Conservation (phyloP, 2,113 vertebrate species). For the Eudyptes chrysolophus region DNA sequence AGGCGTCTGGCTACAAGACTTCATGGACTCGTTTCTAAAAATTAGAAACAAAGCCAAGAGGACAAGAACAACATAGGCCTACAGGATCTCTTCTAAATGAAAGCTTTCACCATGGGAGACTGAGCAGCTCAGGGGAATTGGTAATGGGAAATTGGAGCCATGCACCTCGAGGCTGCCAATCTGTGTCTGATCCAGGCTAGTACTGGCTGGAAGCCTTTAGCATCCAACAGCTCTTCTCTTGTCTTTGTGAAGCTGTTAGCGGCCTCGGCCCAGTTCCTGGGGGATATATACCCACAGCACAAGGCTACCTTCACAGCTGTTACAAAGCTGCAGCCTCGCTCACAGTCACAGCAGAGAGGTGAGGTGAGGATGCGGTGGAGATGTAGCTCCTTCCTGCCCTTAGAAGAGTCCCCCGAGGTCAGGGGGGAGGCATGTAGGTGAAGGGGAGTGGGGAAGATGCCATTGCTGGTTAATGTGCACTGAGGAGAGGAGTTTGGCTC, state of each 20-base stretch:
- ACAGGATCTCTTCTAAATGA: conserved; percentile 35
- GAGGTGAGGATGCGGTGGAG: background rate
- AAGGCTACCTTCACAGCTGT: conserved; percentile 34
- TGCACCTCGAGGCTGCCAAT: background rate
- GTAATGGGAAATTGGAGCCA: background rate
- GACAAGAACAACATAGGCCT: background rate
- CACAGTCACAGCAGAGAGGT: background rate
- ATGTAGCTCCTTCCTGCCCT: background rate
- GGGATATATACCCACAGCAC: conserved; percentile 47
- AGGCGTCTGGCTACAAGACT: background rate
- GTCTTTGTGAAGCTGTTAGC: conserved; percentile 55
- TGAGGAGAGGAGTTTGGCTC: background rate
- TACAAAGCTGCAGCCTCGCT: background rate
- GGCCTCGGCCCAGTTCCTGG: background rate
- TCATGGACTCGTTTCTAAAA: background rate
- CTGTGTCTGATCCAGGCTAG: conserved; percentile 28
- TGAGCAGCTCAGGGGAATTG: conserved; percentile 1
- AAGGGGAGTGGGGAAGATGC: background rate
- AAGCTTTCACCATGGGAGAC: conserved; percentile 39
- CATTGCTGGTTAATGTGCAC: background rate
- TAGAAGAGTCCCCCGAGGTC: background rate
- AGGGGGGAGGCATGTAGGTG: background rate
- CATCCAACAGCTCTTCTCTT: conserved; percentile 53
- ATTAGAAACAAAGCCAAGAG: conserved; percentile 5
- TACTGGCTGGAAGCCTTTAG: conserved; percentile 21